These are phyloP conservation scores for Vespertilio murinus DNA, from an alignment of 2,797 vertebrate species.

Conservation along the genomic window DNA sequence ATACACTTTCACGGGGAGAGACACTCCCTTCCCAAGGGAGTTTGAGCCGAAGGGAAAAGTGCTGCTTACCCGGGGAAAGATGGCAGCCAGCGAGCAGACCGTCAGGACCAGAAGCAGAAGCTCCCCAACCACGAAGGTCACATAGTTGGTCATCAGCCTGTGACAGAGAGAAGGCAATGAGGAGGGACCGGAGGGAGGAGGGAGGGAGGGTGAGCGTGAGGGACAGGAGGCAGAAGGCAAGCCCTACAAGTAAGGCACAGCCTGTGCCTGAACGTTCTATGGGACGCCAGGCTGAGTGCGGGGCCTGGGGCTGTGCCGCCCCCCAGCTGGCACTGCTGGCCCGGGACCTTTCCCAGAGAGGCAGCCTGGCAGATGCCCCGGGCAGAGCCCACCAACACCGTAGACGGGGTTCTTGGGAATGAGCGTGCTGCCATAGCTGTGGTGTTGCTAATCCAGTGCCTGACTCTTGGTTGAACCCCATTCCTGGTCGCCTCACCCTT, in stretches of 20 bases:
- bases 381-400: not conserved
- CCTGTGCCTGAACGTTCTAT: fast-evolving
- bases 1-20: fast-evolving
- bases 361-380: not conserved
- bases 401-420: not conserved
- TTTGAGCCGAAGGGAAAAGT: not conserved
- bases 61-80: slow-evolving; percentile 91
- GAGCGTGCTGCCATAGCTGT: too few relatives aligned
- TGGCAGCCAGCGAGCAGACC: slow-evolving; percentile 92
- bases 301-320: not conserved
- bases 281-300: fast-evolving
- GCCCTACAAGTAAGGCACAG: not conserved
- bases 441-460: not conserved
- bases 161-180: not conserved
- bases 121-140: slow-evolving; percentile 92
- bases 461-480: not conserved
- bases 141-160: slow-evolving; percentile 93
- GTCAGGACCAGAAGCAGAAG: slow-evolving; percentile 92
- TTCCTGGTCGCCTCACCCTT: not conserved
- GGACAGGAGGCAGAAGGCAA: too few relatives aligned
- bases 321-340: not conserved
- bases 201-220: not conserved
- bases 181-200: too few relatives aligned
- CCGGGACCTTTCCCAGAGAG: not conserved
- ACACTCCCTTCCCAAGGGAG: not conserved